phyloP scores from a whole-genome alignment of 1,140 invertebrate species.

The Leptinotarsa texana region DNA sequence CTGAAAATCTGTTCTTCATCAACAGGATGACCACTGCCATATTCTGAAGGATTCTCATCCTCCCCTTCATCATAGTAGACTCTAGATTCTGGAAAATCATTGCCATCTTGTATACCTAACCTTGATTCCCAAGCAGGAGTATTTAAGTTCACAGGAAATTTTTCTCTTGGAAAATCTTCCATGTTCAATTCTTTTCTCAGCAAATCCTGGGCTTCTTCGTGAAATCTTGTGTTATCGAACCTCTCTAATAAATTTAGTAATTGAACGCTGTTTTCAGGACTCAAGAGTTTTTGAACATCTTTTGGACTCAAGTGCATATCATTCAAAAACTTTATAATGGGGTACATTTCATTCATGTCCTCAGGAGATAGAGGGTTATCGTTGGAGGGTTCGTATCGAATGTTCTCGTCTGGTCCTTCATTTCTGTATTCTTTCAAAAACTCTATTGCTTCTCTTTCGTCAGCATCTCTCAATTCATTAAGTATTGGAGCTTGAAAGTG shows the following conservation, averaged over 20 bases:
- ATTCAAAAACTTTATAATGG: slow-evolving; percentile 40
- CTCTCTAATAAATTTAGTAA: slow-evolving; percentile 39
- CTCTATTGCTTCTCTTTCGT: slow-evolving; percentile 44
- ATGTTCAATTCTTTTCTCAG: slow-evolving; percentile 39
- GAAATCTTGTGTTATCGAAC: slow-evolving; percentile 26
- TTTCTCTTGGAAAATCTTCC: slow-evolving; percentile 40
- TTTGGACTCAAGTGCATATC: slow-evolving; percentile 41
- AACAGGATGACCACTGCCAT: slow-evolving; percentile 31
- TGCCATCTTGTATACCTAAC: slow-evolving; percentile 45
- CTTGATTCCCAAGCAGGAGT: slow-evolving; percentile 56
- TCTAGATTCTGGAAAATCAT: slow-evolving; percentile 58
- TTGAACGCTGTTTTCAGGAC: slow-evolving; percentile 46
- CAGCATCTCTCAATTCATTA: slow-evolving; percentile 45
- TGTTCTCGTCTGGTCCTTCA: background rate
- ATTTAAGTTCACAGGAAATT: slow-evolving; percentile 59
- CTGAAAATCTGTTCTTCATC: slow-evolving; percentile 28
- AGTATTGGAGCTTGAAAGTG: slow-evolving; percentile 25
- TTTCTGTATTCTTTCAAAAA: slow-evolving; percentile 26
- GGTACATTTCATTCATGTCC: slow-evolving; percentile 38
- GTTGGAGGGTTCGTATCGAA: background rate
- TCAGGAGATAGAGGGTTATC: background rate
- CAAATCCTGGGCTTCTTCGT: slow-evolving; percentile 31
- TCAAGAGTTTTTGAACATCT: slow-evolving; percentile 46
- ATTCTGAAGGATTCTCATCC: slow-evolving; percentile 31
- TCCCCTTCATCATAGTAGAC: slow-evolving; percentile 60